Conservation (phyloP, 2,113 vertebrate species). For the Leucosticte australis region DNA sequence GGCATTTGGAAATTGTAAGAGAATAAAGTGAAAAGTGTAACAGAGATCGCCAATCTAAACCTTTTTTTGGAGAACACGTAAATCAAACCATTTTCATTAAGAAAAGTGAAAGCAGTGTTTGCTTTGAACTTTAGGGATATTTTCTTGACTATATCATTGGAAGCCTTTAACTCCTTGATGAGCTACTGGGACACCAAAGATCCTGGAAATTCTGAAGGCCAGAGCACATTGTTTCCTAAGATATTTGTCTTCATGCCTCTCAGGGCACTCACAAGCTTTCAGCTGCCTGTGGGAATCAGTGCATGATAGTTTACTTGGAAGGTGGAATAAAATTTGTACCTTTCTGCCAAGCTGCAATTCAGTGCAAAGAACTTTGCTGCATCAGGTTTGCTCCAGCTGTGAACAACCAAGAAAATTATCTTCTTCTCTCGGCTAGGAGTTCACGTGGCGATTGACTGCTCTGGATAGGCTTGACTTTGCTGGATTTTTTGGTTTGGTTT, state of each 20-base stretch:
- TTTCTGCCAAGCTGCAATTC: background rate
- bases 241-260: background rate
- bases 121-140: background rate
- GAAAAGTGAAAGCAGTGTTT: background rate
- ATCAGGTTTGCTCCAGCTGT: background rate
- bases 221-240: background rate
- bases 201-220: background rate
- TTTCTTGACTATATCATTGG: background rate
- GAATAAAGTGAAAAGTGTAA: background rate
- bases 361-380: background rate
- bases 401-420: background rate
- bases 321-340: background rate
- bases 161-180: background rate
- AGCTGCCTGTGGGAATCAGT: background rate
- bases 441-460: background rate
- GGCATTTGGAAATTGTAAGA: background rate
- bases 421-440: background rate
- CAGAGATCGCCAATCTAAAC: background rate
- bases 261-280: background rate
- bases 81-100: background rate
- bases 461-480: background rate
- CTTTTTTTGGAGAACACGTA: background rate
- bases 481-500: background rate
- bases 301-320: background rate
- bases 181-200: background rate